Evolutionary conservation across 1,140 invertebrate genomes (phyloP), one percentile per base, ranked within the genome.

Genomic region (Drosophila jambulina): DNA sequence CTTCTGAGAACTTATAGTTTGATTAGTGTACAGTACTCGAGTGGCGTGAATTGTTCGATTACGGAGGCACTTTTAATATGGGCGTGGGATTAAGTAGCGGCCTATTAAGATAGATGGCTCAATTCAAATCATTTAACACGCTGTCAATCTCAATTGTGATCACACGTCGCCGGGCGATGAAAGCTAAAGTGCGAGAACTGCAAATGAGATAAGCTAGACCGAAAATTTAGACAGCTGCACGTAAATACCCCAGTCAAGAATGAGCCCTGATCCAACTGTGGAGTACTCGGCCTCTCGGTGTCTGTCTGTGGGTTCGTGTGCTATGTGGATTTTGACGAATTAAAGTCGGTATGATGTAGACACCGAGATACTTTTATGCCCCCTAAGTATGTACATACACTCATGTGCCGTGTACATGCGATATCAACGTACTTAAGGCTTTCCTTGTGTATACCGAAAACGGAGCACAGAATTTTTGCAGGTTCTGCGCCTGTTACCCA

Each of bases 401-500:
- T 60, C 45, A 45, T 61, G n/a, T 59, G 69, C 45, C 19, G 58
- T 49, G 29, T 48, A 51, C 58, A 67, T 57, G 53, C 42, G 48
- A 82, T 70, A 81, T 61, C 56, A 64, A 43, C 45, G 45, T 71
- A 43, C 36, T 45, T 72, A 43, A 60, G 70, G 43, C 69, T 51
- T 51, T 40, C 36, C 48, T 68, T 23, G 29, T 42, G 43, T 59
- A 54, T 13, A 67, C 36, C 19, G 40, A 69, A 53, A 70, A 54
- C 53, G 57, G 65, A 78, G 76, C 75, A 43, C 65, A 78, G 75
- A 51, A 78, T 71, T 59, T 74, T 72, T 60, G 71, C 64, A 53
- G 75, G 78, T 38, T 53, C 29, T 32, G 77, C 78, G 81, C 81
- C 81, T 84, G 81, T 68, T 84, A 85, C 82, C 67, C 48, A 46